phyloP scores from a whole-genome alignment of 2,113 vertebrate genomes.

The Myotis yumanensis region DNA sequence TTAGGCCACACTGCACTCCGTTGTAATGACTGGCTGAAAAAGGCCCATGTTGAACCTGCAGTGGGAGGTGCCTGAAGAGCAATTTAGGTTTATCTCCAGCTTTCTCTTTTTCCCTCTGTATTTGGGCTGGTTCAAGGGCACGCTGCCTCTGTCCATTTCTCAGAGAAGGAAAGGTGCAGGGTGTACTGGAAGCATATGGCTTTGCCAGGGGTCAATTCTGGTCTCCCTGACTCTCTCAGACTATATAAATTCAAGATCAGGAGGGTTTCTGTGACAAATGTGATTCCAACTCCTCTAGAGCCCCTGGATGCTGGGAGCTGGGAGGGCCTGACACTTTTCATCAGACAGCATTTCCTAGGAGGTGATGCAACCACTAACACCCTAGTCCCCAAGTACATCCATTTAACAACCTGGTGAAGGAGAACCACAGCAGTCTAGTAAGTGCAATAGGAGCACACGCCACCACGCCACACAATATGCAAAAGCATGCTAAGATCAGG shows the following conservation, averaged over 20 bases:
- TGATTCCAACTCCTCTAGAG: neutral
- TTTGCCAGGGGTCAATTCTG: neutral
- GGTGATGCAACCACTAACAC: neutral
- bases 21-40: neutral
- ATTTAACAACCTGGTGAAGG: neutral
- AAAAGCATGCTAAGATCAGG: neutral
- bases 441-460: too few species aligned
- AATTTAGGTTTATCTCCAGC: neutral
- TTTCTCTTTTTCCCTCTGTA: neutral
- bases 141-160: neutral
- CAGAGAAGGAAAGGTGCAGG: neutral
- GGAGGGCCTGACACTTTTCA: neutral
- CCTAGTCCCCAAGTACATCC: neutral
- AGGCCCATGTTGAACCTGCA: neutral
- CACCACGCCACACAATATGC: neutral
- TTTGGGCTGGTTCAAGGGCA: neutral
- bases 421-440: neutral
- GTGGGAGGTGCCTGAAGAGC: neutral
- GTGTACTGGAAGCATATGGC: neutral
- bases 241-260: neutral
- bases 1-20: neutral
- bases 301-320: neutral
- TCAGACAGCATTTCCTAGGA: neutral
- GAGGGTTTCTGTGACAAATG: neutral
- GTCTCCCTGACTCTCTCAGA: neutral